These are phyloP conservation scores for Oreochromis spilurus DNA, from an alignment of 2,113 vertebrate genomes.

Conservation along the genomic window DNA sequence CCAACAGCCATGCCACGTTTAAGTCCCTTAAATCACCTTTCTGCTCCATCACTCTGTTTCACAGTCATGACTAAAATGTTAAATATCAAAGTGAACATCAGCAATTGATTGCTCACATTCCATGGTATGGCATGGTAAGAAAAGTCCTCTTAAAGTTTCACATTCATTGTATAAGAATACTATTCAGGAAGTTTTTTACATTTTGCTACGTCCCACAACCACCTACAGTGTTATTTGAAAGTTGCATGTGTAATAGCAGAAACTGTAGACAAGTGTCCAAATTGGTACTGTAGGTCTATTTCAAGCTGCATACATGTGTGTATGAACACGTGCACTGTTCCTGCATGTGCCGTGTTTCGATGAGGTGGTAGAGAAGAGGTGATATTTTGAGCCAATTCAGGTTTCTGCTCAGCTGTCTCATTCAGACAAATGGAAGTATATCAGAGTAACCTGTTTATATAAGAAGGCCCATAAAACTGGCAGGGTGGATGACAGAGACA, in stretches of 20 bases:
- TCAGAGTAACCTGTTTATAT: slow-evolving; percentile 49
- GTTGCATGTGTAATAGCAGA: neutral
- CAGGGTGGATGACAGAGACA: slow-evolving; percentile 18
- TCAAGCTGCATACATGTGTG: neutral
- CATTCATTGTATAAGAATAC: neutral
- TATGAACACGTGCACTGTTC: neutral
- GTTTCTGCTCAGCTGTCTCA: neutral
- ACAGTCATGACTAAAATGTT: neutral
- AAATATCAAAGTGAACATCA: neutral
- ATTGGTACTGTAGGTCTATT: neutral
- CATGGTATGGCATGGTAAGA: neutral
- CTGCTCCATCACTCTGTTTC: neutral
- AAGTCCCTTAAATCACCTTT: neutral
- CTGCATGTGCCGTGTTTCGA: neutral
- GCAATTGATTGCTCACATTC: neutral
- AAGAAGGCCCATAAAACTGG: slow-evolving; percentile 27
- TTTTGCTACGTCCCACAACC: neutral
- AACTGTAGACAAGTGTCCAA: neutral
- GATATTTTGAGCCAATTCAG: neutral
- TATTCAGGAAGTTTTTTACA: neutral
- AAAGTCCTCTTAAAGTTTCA: neutral
- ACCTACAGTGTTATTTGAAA: neutral
- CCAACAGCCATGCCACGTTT: neutral
- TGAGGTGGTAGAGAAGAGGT: neutral
- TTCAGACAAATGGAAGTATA: slow-evolving; percentile 31